Evolutionary conservation across 2,888 invertebrate genomes (phyloP), one percentile per base, ranked within the genome.

Genomic region (Thyatira batis): DNA sequence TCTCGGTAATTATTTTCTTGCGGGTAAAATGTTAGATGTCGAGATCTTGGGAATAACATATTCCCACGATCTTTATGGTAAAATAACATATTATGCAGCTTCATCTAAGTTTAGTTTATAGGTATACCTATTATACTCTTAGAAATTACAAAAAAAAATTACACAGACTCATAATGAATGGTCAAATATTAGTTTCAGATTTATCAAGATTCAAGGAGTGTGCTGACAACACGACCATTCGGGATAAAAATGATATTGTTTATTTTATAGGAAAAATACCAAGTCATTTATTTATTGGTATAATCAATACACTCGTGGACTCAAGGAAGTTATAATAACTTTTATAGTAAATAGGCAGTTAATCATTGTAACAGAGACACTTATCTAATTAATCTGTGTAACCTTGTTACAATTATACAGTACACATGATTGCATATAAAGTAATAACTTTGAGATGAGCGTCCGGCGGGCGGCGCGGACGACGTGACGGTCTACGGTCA

Each of bases 381-480:
- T 23, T 48, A 48, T 48, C 48, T 48, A 21, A 48, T 27, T 27
- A 27, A 48, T 48, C 48, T 48, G 28, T 27, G 27, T 48, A 48
- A 28, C 48, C 48, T 48, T 48, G 48, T 48, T 48, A 48, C 48
- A 48, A 48, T 27, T 48, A 48, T 27, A 28, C 9, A 44, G n/a
- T 48, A 45, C 45, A 49, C 23, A 28, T 50, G 51, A 25, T 52
- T 49, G 58, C 61, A 54, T 52, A 58, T 63, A 60, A 65, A 61
- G 61, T 58, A 60, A 66, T 60, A 60, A 61, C 53, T 52, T 17
- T 45, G 23, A 52, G 60, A 61, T 44, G 50, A 60, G 57, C 58
- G 60, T 63, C 61, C 61, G 62, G 59, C 57, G 56, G 51, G 50
- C 52, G 46, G 53, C 45, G 39, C 49, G 45, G 49, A 21, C 50